Evolutionary conservation across 2,888 invertebrate genomes (phyloP), one percentile per base, ranked within the genome.

Genomic region (Cheilosia variabilis): DNA sequence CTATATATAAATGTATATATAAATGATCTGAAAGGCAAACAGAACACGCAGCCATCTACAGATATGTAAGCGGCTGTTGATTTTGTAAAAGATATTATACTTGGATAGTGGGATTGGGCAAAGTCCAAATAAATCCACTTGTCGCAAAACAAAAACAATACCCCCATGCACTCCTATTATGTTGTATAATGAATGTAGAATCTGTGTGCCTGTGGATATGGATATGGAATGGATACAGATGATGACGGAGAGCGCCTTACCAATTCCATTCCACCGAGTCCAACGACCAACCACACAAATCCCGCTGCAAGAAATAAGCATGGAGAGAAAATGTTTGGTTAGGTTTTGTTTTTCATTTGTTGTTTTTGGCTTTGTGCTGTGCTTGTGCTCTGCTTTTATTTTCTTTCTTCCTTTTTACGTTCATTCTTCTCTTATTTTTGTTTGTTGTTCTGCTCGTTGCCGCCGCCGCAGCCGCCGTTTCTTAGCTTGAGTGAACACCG

Each of bases 341-440:
- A 57, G 27, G 55, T 68, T 66, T 60, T 45, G 5, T 53, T 52
- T 52, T 50, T 37, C 52, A 65, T 52, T 65, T 65, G 41, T 37
- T 24, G 52, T 60, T 47, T 55, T 27, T 19, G 19, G 13, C 24
- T 34, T 62, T 75, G 55, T 69, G 75, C 68, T 75, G 62, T 75
- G 75, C 75, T 81, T 75, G 62, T 75, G 75, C 75, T 81, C 75
- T 81, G 58, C 43, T 72, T 77, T 37, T 47, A 57, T 69, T 71
- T 66, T 15, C 65, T 62, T 63, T 55, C 50, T 45, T 65, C 22
- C 31, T 45, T 58, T 31, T 37, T 57, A 52, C 43, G 13, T 47
- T 72, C 41, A 10, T 41, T 83, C 27, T 52, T 45, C 15, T 73
- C 55, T 72, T 60, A 24, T 65, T 60, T 66, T 75, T 60, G 27